Base-by-base conservation (phyloP, 2,797 vertebrate genomes). In the Microtus obscurus region DNA sequence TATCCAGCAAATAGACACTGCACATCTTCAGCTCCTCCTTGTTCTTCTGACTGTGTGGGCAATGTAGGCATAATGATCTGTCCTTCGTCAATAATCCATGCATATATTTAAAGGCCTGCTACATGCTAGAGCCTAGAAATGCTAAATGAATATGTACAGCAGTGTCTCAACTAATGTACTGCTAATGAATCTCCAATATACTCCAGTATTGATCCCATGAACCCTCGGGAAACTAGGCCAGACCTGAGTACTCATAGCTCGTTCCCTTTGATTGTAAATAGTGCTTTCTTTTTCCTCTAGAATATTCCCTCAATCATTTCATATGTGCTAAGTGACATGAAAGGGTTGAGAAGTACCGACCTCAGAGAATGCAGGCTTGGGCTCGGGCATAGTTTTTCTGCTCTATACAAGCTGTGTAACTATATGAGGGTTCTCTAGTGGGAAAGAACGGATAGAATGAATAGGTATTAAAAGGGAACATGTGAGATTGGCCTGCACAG, bases 141-240 rank as follows among this genome's bases (percentile, higher is more conserved):
- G 51, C 14, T 65, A 87, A 89, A 43, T 78, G 48, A 37, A 21
- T 89, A 61, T 45, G 40, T 90, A 48, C 14, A 93, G 40, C 40
- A 51, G 73, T 85, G 61, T 78, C 45, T 96, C 43, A 23, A 59
- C 79, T 93, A 53, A 31, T 45, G 3, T 23, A 67, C 45, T 94
- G 37, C 81, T 77, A 45, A 37, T 90, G 76, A 90, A 53, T 90
- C 85, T 95, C 53, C 17, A 63, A 4, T 85, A 67, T 77, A n/a
- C 37, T 95, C 61, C 10, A 51, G 0, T 51, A 74, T 48, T 77
- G 86, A 93, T 87, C 10, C 40, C 48, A 6, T 79, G 61, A 74
- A 9, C 34, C 29, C 63, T 51, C 74, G 56, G 61, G 79, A 94
- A 81, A 53, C 48, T 40, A 51, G 73, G 17, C 53, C 61, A 63